A percentile compares a stretch with the other conserved stretches of the same genome.
Evolutionary conservation across 1,140 invertebrate species (phyloP).

Genomic region (Helicoverpa zea): DNA sequence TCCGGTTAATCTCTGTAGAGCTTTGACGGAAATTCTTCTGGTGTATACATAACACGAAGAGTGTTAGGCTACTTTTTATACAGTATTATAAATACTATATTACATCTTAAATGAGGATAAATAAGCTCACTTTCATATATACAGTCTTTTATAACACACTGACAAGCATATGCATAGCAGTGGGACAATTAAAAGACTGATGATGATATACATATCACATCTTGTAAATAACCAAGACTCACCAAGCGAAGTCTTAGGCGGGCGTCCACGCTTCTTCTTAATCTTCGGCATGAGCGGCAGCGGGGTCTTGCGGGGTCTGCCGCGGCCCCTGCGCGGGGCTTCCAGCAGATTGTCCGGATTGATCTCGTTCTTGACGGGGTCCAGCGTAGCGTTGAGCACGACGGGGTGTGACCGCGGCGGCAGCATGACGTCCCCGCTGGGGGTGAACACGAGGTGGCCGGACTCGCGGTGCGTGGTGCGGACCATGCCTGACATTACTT

Average conservation of each 20-base stretch:
- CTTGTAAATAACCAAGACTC: not conserved
- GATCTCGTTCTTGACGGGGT: conserved; percentile 64
- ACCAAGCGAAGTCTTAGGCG: conserved; percentile 83
- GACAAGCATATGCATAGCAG: no score
- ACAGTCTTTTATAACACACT: no score
- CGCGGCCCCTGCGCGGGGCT: conserved; percentile 75
- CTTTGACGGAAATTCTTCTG: no score
- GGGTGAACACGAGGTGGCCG: conserved; percentile 82
- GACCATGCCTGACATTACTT: conserved; percentile 84
- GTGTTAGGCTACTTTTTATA: no score
- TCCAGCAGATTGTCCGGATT: conserved; percentile 61
- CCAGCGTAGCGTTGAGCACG: conserved; percentile 62
- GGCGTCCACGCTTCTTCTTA: conserved; percentile 82
- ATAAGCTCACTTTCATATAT: no score
- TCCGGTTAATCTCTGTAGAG: no score
- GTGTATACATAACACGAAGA: no score
- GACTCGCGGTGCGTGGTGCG: conserved; percentile 82
- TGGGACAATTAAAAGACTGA: no score
- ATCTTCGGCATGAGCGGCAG: conserved; percentile 81
- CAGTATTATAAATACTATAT: no score
- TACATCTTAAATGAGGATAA: no score
- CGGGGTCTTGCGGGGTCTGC: conserved; percentile 81
- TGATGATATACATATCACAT: not conserved
- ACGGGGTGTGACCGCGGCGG: conserved; percentile 66
- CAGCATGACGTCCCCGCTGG: conserved; percentile 83